Conservation (phyloP, 2,888 invertebrate species). For the Caenorhabditis sp. region DNA sequence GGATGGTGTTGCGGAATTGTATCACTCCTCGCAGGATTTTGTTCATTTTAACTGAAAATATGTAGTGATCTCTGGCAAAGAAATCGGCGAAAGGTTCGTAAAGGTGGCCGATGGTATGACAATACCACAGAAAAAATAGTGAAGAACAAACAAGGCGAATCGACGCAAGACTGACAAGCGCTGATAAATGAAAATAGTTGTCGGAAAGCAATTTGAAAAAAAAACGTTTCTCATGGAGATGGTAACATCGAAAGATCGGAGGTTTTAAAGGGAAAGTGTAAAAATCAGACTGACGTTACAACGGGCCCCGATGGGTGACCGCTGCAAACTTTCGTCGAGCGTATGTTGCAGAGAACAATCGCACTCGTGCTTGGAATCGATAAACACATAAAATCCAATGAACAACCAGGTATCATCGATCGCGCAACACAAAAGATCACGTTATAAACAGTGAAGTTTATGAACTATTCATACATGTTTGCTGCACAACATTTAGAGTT, state of each 20-base stretch:
- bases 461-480: neutral
- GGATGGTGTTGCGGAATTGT: conserved; percentile 88
- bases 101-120: neutral
- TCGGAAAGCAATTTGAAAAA: too few species aligned
- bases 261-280: too few species aligned
- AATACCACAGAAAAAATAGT: conserved; percentile 7
- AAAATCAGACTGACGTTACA: conserved; percentile 46
- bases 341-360: conserved; percentile 49
- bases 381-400: conserved; percentile 39
- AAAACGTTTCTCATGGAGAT: too few species aligned
- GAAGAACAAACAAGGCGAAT: conserved; percentile 26
- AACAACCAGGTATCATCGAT: conserved; percentile 40
- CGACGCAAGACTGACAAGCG: conserved; percentile 4
- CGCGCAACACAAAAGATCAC: conserved; percentile 5
- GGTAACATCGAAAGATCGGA: conserved; percentile 7
- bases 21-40: conserved; percentile 89
- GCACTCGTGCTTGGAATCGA: conserved; percentile 48
- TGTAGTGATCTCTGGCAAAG: conserved; percentile 24
- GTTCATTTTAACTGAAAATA: too few species aligned
- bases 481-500: neutral
- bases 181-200: too few species aligned
- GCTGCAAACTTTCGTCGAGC: conserved; percentile 30
- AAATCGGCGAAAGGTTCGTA: conserved; percentile 8
- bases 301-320: conserved; percentile 15
- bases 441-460: neutral